phyloP scores from a whole-genome alignment of 2,888 invertebrate genomes.

The Drosophila atripex region DNA sequence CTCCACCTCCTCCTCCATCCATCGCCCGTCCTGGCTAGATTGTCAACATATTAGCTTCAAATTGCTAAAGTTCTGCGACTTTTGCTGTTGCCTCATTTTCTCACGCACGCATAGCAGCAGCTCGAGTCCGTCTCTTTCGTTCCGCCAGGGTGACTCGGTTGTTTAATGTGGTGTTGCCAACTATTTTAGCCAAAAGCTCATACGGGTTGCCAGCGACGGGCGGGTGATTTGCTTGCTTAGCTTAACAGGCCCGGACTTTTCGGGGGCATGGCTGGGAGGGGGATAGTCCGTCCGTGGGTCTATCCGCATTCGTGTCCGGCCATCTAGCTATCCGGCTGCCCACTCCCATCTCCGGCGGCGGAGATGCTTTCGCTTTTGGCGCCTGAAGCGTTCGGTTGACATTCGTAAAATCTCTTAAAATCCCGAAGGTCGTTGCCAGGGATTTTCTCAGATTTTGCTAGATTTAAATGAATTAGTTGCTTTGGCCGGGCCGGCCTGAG shows the following conservation, averaged over 20 bases:
- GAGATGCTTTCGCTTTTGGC: conserved; percentile 67
- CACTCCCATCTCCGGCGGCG: conserved; percentile 40
- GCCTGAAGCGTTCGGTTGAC: conserved; percentile 81
- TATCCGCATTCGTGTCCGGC: conserved; percentile 24
- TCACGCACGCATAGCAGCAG: conserved; percentile 48
- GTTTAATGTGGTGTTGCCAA: conserved; percentile 81
- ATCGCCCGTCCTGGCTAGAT: conserved; percentile 48
- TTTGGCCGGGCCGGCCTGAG: conserved; percentile 64
- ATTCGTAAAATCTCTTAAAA: conserved; percentile 84
- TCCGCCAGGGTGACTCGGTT: conserved; percentile 47
- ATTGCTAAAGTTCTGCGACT: conserved; percentile 80
- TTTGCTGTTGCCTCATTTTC: conserved; percentile 73
- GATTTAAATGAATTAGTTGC: conserved; percentile 84
- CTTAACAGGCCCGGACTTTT: conserved; percentile 58
- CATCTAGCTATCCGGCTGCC: conserved; percentile 25
- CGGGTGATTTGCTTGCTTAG: conserved; percentile 76
- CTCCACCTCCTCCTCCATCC: no score
- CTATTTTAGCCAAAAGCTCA: conserved; percentile 80
- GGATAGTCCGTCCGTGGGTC: conserved; percentile 15
- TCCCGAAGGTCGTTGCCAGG: conserved; percentile 84
- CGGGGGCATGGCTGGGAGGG: conserved; percentile 2
- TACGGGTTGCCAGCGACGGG: conserved; percentile 69
- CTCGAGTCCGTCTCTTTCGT: conserved; percentile 11
- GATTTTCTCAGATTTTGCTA: conserved; percentile 84
- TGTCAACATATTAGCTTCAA: conserved; percentile 80